Conservation (phyloP, 2,888 invertebrate species). For the Lasioglossum morio region DNA sequence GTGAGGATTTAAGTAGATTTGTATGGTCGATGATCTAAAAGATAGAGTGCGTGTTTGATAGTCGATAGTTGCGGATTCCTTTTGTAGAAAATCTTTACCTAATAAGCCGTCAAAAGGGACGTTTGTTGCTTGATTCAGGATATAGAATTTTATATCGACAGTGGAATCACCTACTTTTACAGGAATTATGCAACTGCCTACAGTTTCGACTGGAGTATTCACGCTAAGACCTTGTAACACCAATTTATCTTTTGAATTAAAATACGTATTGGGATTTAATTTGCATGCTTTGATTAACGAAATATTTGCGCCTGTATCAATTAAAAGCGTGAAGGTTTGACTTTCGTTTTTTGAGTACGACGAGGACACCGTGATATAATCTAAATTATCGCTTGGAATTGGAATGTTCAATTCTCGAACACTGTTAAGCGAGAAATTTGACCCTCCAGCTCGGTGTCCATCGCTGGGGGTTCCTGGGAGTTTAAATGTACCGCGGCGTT, state of each 20-base stretch:
- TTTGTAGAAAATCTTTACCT: constrained; percentile 12
- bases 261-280: neutral
- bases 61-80: constrained; percentile 1
- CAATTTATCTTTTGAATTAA: neutral
- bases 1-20: neutral
- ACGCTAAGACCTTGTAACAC: neutral
- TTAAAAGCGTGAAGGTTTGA: neutral
- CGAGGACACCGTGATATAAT: neutral
- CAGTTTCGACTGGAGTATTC: neutral
- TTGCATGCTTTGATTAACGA: constrained; percentile 20
- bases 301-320: neutral
- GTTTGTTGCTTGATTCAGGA: constrained; percentile 17
- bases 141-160: neutral
- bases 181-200: neutral
- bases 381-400: neutral
- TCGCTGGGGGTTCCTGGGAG: constrained; percentile 9
- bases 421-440: neutral
- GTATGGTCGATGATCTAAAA: neutral
- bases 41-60: neutral
- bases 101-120: constrained; percentile 13
- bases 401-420: constrained; percentile 31
- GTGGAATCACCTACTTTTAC: neutral
- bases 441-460: constrained; percentile 7
- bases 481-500: constrained; percentile 26
- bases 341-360: neutral